Conservation (phyloP, 2,113 vertebrate species). For the Trematomus loennbergii region DNA sequence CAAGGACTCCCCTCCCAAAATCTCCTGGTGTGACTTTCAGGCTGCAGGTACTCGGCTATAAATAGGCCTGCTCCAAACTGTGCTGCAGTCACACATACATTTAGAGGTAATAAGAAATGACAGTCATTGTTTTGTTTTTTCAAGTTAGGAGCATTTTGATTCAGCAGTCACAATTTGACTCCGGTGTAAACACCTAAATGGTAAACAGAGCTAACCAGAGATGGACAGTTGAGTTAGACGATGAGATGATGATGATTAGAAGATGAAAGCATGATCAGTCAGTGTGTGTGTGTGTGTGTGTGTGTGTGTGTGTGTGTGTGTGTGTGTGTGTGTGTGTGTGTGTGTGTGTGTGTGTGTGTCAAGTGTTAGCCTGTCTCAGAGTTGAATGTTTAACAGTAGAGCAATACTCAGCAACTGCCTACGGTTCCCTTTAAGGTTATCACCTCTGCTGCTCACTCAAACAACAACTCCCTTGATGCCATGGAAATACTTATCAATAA, state of each 20-base stretch:
- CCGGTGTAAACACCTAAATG: conserved; percentile 6
- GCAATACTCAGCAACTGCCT: background rate
- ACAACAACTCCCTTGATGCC: conserved; percentile 32
- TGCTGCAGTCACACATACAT: conserved; percentile 76
- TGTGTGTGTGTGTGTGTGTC: conserved; percentile 4
- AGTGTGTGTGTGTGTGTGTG: conserved; percentile 2
- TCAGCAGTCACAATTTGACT: background rate
- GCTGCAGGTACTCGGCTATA: conserved; percentile 74
- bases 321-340: background rate
- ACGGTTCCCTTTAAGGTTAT: conserved; percentile 14
- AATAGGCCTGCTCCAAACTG: conserved; percentile 77
- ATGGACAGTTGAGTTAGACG: background rate
- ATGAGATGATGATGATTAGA: background rate
- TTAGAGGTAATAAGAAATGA: conserved; percentile 53
- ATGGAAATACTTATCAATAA: conserved; percentile 14
- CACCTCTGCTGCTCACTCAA: conserved; percentile 11
- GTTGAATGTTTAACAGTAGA: conserved; percentile 21
- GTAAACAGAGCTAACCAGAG: conserved; percentile 4
- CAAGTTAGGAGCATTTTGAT: conserved; percentile 7
- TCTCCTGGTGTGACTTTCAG: conserved; percentile 78
- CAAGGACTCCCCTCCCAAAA: conserved; percentile 73
- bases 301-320: background rate
- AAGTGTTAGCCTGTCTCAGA: conserved; percentile 5
- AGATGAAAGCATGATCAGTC: conserved; percentile 1
- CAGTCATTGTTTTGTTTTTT: conserved; percentile 47